Conservation (phyloP, 2,797 vertebrate genomes). For the Protonibea diacanthus region DNA sequence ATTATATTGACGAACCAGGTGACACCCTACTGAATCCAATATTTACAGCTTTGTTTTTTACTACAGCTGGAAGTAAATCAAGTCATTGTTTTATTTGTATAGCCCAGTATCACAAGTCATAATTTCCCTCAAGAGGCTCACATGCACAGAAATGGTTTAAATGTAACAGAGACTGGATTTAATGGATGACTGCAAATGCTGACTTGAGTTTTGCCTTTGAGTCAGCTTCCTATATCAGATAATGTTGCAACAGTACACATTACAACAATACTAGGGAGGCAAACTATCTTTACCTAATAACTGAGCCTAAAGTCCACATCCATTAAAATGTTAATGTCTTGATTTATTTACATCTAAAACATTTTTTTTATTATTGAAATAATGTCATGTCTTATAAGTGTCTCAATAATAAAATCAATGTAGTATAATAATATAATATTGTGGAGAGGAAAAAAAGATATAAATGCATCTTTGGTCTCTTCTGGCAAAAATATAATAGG, state of each 20-base stretch:
- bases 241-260: not conserved
- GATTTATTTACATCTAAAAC: not conserved
- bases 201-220: not conserved
- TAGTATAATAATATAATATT: too few species aligned
- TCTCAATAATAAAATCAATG: too few species aligned
- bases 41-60: not conserved
- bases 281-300: not conserved
- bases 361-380: too few species aligned
- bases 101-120: too few species aligned
- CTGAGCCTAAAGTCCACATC: not conserved
- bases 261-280: not conserved
- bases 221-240: not conserved
- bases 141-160: not conserved
- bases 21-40: not conserved
- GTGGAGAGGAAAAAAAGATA: too few species aligned
- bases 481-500: not conserved
- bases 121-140: too few species aligned
- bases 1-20: not conserved
- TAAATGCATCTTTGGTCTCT: too few species aligned
- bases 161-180: not conserved
- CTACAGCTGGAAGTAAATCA: not conserved
- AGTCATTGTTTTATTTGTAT: too few species aligned
- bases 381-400: too few species aligned
- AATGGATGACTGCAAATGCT: not conserved
- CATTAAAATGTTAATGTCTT: too few species aligned